Percentiles rank a stretch among this genome's conserved stretches.
phyloP scores from a whole-genome alignment of 2,888 invertebrate genomes.

The Petrophora chlorosata region DNA sequence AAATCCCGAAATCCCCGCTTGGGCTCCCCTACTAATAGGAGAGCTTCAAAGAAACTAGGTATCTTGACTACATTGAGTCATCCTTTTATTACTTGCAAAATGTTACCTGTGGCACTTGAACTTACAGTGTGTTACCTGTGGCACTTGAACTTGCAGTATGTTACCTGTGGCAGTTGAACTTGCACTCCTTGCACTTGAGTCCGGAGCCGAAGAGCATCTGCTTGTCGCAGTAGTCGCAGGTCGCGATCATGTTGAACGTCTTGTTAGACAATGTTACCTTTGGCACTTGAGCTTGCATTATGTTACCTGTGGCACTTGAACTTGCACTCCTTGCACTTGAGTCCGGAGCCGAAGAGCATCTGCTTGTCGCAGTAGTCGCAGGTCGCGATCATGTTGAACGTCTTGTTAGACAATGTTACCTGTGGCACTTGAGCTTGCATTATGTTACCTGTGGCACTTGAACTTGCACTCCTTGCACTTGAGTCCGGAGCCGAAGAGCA shows the following conservation, averaged over 20 bases:
- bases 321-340: conserved; percentile 97
- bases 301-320: no score
- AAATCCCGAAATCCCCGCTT: no score
- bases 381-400: conserved; percentile 93
- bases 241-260: conserved; percentile 94
- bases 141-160: no score
- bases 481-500: conserved; percentile 91
- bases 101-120: conserved; percentile 92
- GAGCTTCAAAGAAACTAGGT: no score
- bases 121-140: no score
- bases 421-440: neutral
- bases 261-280: no score
- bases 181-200: conserved; percentile 97
- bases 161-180: conserved; percentile 92
- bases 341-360: conserved; percentile 91
- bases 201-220: conserved; percentile 93
- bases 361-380: conserved; percentile 96
- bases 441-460: no score
- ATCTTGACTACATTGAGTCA: no score
- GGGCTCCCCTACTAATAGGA: no score
- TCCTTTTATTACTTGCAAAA: no score
- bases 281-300: no score
- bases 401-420: no score
- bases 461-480: conserved; percentile 98
- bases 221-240: conserved; percentile 95